Conservation (phyloP, 2,113 vertebrate genomes). For the Zosterops hypoxanthus region DNA sequence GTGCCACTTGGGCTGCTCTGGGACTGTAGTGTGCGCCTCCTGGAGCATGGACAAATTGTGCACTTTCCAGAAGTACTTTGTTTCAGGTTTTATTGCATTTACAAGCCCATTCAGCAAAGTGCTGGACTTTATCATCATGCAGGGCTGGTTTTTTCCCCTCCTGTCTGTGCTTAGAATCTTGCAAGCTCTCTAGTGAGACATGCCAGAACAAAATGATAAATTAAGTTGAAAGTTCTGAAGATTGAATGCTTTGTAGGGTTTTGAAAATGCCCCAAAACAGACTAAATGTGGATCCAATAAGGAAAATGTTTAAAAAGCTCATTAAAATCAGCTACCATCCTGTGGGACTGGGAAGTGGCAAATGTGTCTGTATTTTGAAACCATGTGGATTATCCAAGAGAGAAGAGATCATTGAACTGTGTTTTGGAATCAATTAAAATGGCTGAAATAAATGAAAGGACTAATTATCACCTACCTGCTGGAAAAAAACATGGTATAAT, state of each 20-base stretch:
- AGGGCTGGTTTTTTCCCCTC: neutral
- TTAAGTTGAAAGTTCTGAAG: neutral
- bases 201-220: neutral
- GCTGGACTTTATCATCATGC: conserved; percentile 20
- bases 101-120: conserved; percentile 34
- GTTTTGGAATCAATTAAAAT: neutral
- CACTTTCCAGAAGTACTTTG: neutral
- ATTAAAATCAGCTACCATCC: neutral
- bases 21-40: neutral
- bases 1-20: neutral
- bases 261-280: neutral
- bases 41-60: neutral
- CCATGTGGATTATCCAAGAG: neutral
- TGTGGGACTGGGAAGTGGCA: neutral
- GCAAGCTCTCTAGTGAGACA: neutral
- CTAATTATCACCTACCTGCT: neutral
- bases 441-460: conserved; percentile 9
- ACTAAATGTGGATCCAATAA: neutral
- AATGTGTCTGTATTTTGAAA: neutral
- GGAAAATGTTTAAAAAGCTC: neutral
- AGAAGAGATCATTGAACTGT: neutral
- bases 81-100: neutral
- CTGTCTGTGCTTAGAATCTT: neutral
- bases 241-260: neutral
- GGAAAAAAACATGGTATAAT: neutral